Conservation (phyloP, 2,113 vertebrate species). For the Nanorana parkeri region DNA sequence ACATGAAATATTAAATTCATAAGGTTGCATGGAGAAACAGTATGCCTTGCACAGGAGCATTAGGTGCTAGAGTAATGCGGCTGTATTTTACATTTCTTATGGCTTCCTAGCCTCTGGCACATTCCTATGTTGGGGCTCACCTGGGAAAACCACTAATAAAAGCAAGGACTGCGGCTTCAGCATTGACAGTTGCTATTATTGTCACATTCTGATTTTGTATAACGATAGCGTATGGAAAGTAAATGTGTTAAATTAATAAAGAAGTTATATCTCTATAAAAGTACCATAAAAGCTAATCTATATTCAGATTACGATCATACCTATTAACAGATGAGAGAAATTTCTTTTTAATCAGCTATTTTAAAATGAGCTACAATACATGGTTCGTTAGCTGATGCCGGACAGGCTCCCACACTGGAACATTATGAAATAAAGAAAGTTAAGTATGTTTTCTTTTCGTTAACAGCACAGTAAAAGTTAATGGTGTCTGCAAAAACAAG, state of each 20-base stretch:
- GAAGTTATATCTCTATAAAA: conserved; percentile 15
- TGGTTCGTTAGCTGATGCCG: conserved; percentile 31
- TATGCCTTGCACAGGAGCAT: too few relatives aligned
- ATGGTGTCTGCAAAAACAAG: conserved; percentile 44
- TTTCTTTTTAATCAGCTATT: conserved; percentile 50
- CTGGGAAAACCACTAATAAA: too few relatives aligned
- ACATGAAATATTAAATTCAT: too few relatives aligned
- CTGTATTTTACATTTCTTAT: too few relatives aligned
- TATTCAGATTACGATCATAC: conserved; percentile 2
- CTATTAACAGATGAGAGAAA: conserved; percentile 33
- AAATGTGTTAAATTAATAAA: conserved; percentile 6
- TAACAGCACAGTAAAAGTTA: conserved; percentile 46
- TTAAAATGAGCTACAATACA: conserved; percentile 28
- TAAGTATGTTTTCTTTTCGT: conserved; percentile 49
- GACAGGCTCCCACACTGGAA: conserved; percentile 31
- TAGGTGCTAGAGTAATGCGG: too few relatives aligned
- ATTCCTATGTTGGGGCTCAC: too few relatives aligned
- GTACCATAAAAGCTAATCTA: not conserved
- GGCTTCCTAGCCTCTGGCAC: too few relatives aligned
- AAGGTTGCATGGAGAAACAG: too few relatives aligned
- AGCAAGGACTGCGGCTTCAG: too few relatives aligned
- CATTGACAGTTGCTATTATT: too few relatives aligned
- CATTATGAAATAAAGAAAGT: conserved; percentile 44
- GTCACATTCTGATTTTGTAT: too few relatives aligned
- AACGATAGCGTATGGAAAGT: too few relatives aligned